These are phyloP conservation scores for Macaca mulatta DNA, from an alignment of 2,113 vertebrate genomes.

Conservation along the genomic window DNA sequence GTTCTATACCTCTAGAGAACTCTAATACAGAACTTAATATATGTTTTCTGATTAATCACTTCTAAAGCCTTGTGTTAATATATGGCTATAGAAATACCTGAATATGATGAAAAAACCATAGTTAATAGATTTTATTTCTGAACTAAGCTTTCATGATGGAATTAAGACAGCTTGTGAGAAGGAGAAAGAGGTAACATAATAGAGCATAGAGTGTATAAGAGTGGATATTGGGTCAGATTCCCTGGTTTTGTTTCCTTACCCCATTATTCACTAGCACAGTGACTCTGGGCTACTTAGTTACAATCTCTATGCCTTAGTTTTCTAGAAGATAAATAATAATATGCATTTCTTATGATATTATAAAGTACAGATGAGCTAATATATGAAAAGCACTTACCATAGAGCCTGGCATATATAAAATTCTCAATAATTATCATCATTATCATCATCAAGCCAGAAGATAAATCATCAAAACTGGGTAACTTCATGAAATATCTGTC, in stretches of 20 bases:
- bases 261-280: neutral
- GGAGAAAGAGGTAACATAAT: neutral
- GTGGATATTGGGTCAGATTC: neutral
- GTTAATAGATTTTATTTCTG: neutral
- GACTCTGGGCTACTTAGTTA: neutral
- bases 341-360: neutral
- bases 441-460: neutral
- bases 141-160: neutral
- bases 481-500: neutral
- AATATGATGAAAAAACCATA: neutral
- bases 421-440: neutral
- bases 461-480: neutral
- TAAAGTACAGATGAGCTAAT: neutral
- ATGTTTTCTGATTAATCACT: neutral
- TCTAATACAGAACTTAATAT: neutral
- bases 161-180: neutral
- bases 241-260: neutral
- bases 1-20: too few species aligned
- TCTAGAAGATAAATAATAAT: neutral
- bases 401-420: neutral
- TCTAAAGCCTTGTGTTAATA: neutral
- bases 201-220: neutral
- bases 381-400: neutral
- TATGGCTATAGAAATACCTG: neutral
- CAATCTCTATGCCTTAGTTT: neutral